A percentile compares a stretch with the other conserved stretches of the same genome.
Conservation (phyloP, 2,888 invertebrate genomes). For the Patella pellucida region DNA sequence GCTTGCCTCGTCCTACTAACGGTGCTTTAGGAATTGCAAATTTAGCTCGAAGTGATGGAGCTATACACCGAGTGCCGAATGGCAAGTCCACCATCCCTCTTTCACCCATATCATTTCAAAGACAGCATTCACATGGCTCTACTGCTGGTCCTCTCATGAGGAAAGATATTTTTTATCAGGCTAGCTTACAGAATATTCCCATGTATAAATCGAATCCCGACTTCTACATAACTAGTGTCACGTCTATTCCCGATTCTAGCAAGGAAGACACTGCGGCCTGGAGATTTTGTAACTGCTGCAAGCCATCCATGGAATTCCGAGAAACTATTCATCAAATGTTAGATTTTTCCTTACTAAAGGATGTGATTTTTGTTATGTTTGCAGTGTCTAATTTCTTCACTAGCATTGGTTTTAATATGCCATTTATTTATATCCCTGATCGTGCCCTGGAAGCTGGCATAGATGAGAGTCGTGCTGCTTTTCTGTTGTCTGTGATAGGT, state of each 20-base stretch:
- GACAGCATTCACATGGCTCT: slow-evolving; percentile 2
- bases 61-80: slow-evolving; percentile 33
- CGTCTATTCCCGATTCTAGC: slow-evolving; percentile 55
- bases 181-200: slow-evolving; percentile 77
- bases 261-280: slow-evolving; percentile 44
- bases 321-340: slow-evolving; percentile 77
- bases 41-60: slow-evolving; percentile 42
- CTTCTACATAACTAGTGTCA: slow-evolving; percentile 66
- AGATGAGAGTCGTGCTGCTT: slow-evolving; percentile 74
- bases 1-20: neutral
- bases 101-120: slow-evolving; percentile 19
- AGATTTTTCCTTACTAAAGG: slow-evolving; percentile 86
- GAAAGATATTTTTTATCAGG: slow-evolving; percentile 91
- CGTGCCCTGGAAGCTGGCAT: slow-evolving; percentile 74
- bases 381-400: slow-evolving; percentile 92
- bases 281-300: slow-evolving; percentile 26
- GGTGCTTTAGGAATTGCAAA: neutral
- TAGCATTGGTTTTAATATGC: slow-evolving; percentile 92
- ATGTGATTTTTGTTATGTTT: slow-evolving; percentile 89
- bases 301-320: slow-evolving; percentile 46
- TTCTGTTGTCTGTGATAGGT: slow-evolving; percentile 89
- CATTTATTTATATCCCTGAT: slow-evolving; percentile 87
- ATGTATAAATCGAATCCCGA: slow-evolving; percentile 68
- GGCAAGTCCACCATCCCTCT: slow-evolving; percentile 18
- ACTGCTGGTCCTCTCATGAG: slow-evolving; percentile 74